A percentile compares a stretch with the other conserved stretches of the same genome.
Evolutionary conservation across 2,113 vertebrate genomes (phyloP).

Genomic region (Rostratula benghalensis): DNA sequence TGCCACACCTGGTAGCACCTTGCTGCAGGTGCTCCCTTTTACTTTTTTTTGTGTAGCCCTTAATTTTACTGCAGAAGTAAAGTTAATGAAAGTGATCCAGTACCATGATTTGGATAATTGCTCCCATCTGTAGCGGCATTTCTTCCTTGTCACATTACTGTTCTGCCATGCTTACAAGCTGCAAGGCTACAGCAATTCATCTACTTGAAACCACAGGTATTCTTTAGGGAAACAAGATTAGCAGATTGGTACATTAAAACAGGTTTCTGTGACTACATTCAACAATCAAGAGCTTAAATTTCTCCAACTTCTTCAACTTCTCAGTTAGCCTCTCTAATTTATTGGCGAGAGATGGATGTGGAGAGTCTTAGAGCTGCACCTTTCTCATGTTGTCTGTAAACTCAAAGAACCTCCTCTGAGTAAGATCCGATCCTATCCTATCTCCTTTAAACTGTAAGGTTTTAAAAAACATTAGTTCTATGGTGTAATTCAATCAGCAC

Average conservation of each 20-base stretch:
- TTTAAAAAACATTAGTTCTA: not conserved
- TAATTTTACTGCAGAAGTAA: not conserved
- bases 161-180: not conserved
- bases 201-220: not conserved
- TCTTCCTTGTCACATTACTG: not conserved
- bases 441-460: not conserved
- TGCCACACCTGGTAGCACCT: not conserved
- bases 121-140: not conserved
- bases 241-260: not conserved
- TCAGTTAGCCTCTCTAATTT: not conserved
- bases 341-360: not conserved
- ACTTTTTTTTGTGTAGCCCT: not conserved
- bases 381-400: not conserved
- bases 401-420: not conserved
- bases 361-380: not conserved
- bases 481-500: not conserved
- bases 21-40: not conserved
- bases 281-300: not conserved
- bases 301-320: not conserved
- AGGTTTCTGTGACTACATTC: not conserved
- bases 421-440: not conserved
- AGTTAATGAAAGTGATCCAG: not conserved
- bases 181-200: not conserved
- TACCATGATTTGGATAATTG: not conserved
- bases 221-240: not conserved